These are phyloP conservation scores for Brachionus angularis DNA, from an alignment of 1,140 invertebrate genomes.

Conservation along the genomic window DNA sequence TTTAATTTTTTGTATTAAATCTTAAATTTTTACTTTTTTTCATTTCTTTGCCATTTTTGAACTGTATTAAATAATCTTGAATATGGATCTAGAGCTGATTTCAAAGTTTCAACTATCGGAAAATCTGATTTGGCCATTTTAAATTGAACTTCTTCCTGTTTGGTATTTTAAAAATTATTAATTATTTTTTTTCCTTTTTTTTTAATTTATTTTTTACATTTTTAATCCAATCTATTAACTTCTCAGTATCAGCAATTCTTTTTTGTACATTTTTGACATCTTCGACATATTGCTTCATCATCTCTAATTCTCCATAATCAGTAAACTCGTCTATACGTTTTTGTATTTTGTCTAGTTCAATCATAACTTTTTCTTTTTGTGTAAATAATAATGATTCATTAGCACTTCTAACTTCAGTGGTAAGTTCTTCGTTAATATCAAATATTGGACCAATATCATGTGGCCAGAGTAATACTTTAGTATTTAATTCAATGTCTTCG, in stretches of 20 bases:
- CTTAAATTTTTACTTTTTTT: constrained; percentile 69
- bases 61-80: constrained; percentile 33
- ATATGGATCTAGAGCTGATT: constrained; percentile 45
- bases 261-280: constrained; percentile 70
- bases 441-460: constrained; percentile 79
- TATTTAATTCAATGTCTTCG: constrained; percentile 77
- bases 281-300: constrained; percentile 60
- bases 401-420: constrained; percentile 52
- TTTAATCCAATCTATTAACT: constrained; percentile 76
- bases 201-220: constrained; percentile 50
- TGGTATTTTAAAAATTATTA: constrained; percentile 36
- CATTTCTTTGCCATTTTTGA: constrained; percentile 42
- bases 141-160: constrained; percentile 78
- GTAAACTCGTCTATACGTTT: constrained; percentile 64
- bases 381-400: constrained; percentile 68
- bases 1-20: constrained; percentile 60
- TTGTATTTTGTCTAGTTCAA: constrained; percentile 67
- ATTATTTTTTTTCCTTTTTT: background rate
- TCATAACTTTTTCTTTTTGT: constrained; percentile 59
- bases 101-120: constrained; percentile 67
- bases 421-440: constrained; percentile 45
- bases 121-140: constrained; percentile 72
- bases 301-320: constrained; percentile 59
- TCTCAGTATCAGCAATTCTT: constrained; percentile 68
- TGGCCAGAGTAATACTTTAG: constrained; percentile 79